Evolutionary conservation across 2,113 vertebrate genomes (phyloP).

Genomic region (Elachura formosa): DNA sequence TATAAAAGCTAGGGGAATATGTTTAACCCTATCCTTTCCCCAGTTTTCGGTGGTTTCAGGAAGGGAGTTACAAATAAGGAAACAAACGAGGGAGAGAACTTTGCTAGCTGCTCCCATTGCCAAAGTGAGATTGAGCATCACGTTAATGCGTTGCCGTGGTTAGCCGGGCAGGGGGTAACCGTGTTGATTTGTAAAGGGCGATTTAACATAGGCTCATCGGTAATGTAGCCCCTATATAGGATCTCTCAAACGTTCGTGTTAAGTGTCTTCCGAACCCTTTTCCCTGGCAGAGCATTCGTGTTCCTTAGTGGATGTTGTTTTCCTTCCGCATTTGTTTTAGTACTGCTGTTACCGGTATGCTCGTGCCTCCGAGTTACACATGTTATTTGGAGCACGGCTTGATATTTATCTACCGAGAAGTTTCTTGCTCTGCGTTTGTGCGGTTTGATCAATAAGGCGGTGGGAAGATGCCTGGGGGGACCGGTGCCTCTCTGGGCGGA

Average conservation of each 20-base stretch:
- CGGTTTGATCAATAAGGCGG: conserved; percentile 19
- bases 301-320: neutral
- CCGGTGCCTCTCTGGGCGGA: neutral
- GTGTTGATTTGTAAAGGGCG: conserved; percentile 80
- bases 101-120: conserved; percentile 76
- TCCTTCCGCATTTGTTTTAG: neutral
- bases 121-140: conserved; percentile 86
- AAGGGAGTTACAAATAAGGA: conserved; percentile 64
- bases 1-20: conserved; percentile 71
- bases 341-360: neutral
- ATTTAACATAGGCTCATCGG: conserved; percentile 73
- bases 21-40: conserved; percentile 49
- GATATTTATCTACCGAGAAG: neutral
- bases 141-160: conserved; percentile 85
- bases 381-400: neutral
- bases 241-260: conserved; percentile 32
- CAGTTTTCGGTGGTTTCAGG: conserved; percentile 49
- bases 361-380: neutral
- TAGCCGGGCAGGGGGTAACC: conserved; percentile 73
- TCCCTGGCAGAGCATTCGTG: neutral
- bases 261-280: conserved; percentile 11
- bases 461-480: neutral
- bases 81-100: conserved; percentile 58
- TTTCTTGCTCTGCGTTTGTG: neutral
- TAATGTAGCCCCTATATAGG: conserved; percentile 23